Evolutionary conservation across 2,797 vertebrate species (phyloP).

Genomic region (Alosa sapidissima): DNA sequence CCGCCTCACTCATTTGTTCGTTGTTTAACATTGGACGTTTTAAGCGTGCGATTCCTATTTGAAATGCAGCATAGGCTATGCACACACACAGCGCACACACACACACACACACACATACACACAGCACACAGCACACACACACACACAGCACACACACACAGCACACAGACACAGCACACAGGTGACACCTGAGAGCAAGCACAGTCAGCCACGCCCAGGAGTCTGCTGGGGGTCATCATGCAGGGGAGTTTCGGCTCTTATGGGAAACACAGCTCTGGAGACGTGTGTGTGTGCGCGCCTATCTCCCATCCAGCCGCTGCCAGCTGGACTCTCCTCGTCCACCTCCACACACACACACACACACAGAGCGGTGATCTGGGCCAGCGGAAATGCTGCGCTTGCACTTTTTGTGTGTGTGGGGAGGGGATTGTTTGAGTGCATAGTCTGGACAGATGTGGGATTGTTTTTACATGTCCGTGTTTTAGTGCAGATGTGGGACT

Average conservation of each 20-base stretch:
- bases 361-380: neutral
- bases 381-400: neutral
- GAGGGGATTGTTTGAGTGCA: too few species aligned
- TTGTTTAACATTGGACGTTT: too few species aligned
- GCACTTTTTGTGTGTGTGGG: neutral
- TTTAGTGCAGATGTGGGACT: neutral
- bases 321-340: neutral
- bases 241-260: neutral
- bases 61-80: too few species aligned
- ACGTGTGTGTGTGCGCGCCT: neutral
- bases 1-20: too few species aligned
- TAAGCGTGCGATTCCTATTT: too few species aligned
- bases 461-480: neutral
- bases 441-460: neutral
- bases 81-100: too few species aligned
- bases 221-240: neutral
- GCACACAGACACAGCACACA: neutral
- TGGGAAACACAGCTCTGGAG: neutral
- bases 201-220: neutral
- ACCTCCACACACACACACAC: neutral
- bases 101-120: too few species aligned
- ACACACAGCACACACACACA: too few species aligned
- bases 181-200: neutral
- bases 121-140: too few species aligned
- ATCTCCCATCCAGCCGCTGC: neutral